A percentile compares a stretch with the other conserved stretches of the same genome.
These are phyloP conservation scores for Cercopithecus mitis DNA, from an alignment of 2,797 vertebrate genomes.

Conservation along the genomic window DNA sequence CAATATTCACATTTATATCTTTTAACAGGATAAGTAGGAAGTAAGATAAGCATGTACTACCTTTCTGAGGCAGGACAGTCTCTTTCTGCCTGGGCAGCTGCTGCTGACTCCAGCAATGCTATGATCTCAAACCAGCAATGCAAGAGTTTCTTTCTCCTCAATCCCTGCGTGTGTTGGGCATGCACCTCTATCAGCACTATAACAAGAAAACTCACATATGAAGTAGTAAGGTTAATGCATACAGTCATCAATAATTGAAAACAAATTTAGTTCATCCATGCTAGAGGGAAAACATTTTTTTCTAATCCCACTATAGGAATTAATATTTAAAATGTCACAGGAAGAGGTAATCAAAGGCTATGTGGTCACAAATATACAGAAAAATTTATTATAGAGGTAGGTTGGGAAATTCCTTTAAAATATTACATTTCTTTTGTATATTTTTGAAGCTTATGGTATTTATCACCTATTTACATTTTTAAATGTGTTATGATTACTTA, in stretches of 20 bases:
- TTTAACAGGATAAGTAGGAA: neutral
- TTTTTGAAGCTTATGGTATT: neutral
- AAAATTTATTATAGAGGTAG: neutral
- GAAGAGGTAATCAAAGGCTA: neutral
- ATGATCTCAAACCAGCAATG: neutral
- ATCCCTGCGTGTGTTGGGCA: neutral
- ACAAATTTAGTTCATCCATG: neutral
- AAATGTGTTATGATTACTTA: neutral
- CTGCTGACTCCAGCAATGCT: neutral
- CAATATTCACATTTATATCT: neutral
- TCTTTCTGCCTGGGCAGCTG: neutral
- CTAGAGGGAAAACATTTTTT: neutral
- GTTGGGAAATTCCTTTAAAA: neutral
- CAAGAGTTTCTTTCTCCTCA: neutral
- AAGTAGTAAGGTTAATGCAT: neutral
- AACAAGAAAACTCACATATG: neutral
- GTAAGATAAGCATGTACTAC: neutral
- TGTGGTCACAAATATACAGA: neutral
- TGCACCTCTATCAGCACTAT: neutral
- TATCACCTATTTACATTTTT: conserved; percentile 6
- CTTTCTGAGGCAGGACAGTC: neutral
- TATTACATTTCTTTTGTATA: neutral
- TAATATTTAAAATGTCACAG: neutral
- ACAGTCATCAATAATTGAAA: neutral
- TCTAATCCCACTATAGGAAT: neutral